Evolutionary conservation across 2,888 invertebrate genomes (phyloP).

Genomic region (Dryadula phaetusa): DNA sequence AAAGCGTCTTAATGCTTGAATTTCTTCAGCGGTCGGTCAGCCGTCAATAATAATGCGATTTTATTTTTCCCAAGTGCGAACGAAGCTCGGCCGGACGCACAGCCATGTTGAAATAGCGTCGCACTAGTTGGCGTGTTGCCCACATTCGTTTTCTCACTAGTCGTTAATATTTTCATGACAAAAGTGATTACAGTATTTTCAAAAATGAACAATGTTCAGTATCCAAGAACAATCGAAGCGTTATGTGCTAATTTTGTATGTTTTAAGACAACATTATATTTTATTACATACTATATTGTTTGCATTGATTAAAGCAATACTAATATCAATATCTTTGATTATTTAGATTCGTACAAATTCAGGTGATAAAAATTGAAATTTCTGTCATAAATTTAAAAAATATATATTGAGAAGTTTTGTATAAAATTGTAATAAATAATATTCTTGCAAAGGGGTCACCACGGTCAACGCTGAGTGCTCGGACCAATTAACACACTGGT

Average conservation of each 20-base stretch:
- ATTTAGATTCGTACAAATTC: not conserved
- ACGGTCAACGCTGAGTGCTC: constrained; percentile 42
- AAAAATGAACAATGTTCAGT: constrained; percentile 44
- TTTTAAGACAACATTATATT: not conserved
- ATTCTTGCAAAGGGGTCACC: constrained; percentile 40
- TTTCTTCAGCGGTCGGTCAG: constrained; percentile 40
- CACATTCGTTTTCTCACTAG: constrained; percentile 67
- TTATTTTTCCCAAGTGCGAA: constrained; percentile 51
- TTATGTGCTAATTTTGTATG: not conserved
- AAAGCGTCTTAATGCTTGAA: constrained; percentile 38
- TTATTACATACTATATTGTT: not conserved
- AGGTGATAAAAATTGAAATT: not conserved
- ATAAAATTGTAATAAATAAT: constrained; percentile 39
- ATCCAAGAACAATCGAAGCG: constrained; percentile 32
- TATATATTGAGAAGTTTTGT: constrained; percentile 5
- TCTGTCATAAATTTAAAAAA: not conserved
- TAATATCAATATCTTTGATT: too few relatives aligned
- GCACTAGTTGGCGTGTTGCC: constrained; percentile 71
- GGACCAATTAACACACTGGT: constrained; percentile 47
- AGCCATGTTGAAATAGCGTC: constrained; percentile 69
- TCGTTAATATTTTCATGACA: constrained; percentile 53
- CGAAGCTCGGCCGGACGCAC: constrained; percentile 57
- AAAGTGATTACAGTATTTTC: constrained; percentile 49
- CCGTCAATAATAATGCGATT: constrained; percentile 50
- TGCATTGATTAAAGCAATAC: not conserved